A percentile compares a stretch with the other conserved stretches of the same genome.
These are phyloP conservation scores for Microplitis mediator DNA, from an alignment of 1,140 invertebrate genomes.

Conservation along the genomic window DNA sequence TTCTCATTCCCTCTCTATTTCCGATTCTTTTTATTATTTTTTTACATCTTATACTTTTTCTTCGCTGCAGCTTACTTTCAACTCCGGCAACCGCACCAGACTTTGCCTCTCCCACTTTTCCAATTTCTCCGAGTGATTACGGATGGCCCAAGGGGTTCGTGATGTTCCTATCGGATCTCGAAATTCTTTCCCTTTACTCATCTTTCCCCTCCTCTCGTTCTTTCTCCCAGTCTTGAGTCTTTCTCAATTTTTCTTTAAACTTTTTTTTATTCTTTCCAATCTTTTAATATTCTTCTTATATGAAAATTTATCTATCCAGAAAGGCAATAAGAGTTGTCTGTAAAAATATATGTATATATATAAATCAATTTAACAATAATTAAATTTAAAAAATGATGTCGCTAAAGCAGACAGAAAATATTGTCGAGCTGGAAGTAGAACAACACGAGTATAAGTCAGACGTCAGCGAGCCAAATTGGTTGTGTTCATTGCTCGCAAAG, in stretches of 20 bases:
- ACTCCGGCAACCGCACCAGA: conserved; percentile 19
- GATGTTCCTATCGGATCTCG: conserved; percentile 28
- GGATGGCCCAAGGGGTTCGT: conserved; percentile 26
- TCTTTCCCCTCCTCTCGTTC: neutral
- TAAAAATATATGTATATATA: no score
- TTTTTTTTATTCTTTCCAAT: no score
- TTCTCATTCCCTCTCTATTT: conserved; percentile 6
- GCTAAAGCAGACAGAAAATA: no score
- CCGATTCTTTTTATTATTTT: neutral
- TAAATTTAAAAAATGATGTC: neutral
- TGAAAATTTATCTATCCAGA: no score
- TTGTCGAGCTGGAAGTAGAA: neutral
- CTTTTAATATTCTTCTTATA: no score
- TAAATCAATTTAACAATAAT: neutral
- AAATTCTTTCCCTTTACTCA: conserved; percentile 12
- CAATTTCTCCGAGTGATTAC: conserved; percentile 29
- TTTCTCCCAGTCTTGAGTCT: neutral
- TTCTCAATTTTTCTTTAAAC: neutral
- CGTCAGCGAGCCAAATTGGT: conserved; percentile 33
- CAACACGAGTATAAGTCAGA: conserved; percentile 30
- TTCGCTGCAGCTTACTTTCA: conserved; percentile 17
- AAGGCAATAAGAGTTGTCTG: no score
- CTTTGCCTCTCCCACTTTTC: conserved; percentile 10
- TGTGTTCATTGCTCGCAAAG: conserved; percentile 25
- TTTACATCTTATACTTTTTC: neutral